Evolutionary conservation across 2,888 invertebrate genomes (phyloP).

Genomic region (Eubasilissa splendida): DNA sequence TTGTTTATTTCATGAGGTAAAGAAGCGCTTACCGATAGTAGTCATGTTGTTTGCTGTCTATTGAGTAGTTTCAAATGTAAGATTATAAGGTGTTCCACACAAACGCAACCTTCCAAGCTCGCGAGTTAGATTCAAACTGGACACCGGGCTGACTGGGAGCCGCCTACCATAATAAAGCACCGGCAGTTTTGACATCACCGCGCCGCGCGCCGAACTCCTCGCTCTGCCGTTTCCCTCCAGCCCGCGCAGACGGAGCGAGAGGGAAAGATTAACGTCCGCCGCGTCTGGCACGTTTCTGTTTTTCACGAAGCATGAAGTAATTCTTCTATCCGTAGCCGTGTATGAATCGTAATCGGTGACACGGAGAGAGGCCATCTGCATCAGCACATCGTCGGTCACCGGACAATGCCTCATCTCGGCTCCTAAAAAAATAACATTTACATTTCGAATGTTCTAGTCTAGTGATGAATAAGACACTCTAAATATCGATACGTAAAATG

Average conservation of each 20-base stretch:
- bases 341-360: constrained; percentile 29
- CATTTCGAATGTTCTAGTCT: constrained; percentile 1
- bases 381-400: constrained; percentile 2
- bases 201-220: not conserved
- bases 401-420: not conserved
- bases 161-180: constrained; percentile 37
- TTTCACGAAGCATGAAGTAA: constrained; percentile 3
- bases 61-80: constrained; percentile 30
- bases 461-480: too few species aligned
- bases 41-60: constrained; percentile 44
- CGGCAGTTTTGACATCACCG: constrained; percentile 16
- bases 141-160: constrained; percentile 18
- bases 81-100: constrained; percentile 16
- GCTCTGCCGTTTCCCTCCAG: not conserved
- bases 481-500: too few species aligned
- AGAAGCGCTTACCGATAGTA: constrained; percentile 44
- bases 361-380: not conserved
- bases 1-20: not conserved
- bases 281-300: not conserved
- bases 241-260: not conserved
- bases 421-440: not conserved
- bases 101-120: constrained; percentile 33
- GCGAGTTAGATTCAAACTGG: constrained; percentile 48
- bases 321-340: not conserved
- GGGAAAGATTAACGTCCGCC: not conserved